A percentile compares a stretch with the other conserved stretches of the same genome.
These are phyloP conservation scores for Rhea pennata DNA, from an alignment of 2,113 vertebrate species.

Conservation along the genomic window DNA sequence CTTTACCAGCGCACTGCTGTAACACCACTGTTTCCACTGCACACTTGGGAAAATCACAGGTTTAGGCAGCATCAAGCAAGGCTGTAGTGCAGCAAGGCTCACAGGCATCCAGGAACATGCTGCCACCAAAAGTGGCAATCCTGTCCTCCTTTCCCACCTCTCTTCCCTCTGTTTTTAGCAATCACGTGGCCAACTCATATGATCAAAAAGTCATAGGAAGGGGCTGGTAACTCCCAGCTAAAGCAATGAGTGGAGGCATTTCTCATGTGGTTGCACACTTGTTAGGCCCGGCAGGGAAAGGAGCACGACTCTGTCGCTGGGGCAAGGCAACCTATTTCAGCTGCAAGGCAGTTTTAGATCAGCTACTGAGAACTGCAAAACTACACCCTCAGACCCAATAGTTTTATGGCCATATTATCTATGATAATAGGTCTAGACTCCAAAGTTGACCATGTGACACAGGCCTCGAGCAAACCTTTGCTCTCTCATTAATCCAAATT, in stretches of 20 bases:
- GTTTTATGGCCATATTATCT: constrained; percentile 68
- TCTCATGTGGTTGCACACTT: background rate
- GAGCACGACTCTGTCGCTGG: background rate
- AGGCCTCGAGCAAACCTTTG: constrained; percentile 49
- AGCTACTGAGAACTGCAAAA: background rate
- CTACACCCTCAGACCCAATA: background rate
- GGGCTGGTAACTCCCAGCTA: background rate
- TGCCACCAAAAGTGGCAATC: background rate
- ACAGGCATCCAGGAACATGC: accelerated
- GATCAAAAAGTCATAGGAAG: background rate
- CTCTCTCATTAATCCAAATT: constrained; percentile 30
- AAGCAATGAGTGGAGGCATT: background rate
- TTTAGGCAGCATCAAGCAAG: background rate
- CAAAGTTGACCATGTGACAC: constrained; percentile 54
- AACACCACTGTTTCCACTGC: background rate
- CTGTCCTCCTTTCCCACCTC: background rate
- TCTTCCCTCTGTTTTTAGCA: background rate
- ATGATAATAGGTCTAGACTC: constrained; percentile 52
- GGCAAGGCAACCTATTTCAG: background rate
- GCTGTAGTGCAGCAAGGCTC: background rate
- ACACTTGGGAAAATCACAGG: background rate
- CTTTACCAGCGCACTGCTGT: background rate
- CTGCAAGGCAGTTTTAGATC: background rate
- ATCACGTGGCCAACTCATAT: background rate
- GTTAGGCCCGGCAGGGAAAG: background rate